phyloP scores from a whole-genome alignment of 2,797 vertebrate species.

The Malurus leucopterus region DNA sequence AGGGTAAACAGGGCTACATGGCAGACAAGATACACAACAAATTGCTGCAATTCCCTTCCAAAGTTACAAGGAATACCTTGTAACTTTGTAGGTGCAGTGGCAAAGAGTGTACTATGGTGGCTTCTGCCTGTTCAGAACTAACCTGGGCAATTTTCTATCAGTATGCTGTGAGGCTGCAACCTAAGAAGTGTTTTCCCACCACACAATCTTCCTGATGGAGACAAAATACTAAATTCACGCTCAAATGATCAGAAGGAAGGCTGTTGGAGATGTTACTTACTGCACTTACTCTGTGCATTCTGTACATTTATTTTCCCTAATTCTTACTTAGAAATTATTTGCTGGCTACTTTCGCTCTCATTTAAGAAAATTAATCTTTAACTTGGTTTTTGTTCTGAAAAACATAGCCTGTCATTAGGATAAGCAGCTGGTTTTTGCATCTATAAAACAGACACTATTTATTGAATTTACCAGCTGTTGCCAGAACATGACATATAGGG shows the following conservation, averaged over 20 bases:
- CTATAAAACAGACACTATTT: neutral
- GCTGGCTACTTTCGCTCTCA: neutral
- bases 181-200: neutral
- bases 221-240: neutral
- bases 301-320: neutral
- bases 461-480: neutral
- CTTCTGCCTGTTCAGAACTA: neutral
- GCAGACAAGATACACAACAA: neutral
- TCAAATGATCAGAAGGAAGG: neutral
- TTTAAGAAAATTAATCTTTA: neutral
- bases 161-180: neutral
- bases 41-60: neutral
- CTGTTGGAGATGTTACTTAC: neutral
- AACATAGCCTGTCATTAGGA: neutral
- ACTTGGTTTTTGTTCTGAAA: neutral
- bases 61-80: neutral
- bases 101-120: fast-evolving
- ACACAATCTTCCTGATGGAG: neutral
- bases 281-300: neutral
- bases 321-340: neutral
- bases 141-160: neutral
- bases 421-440: neutral
- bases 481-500: neutral
- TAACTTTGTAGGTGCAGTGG: neutral
- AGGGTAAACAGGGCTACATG: fast-evolving